A percentile compares a stretch with the other conserved stretches of the same genome.
Evolutionary conservation across 2,113 vertebrate genomes (phyloP).

Genomic region (Micromys minutus): DNA sequence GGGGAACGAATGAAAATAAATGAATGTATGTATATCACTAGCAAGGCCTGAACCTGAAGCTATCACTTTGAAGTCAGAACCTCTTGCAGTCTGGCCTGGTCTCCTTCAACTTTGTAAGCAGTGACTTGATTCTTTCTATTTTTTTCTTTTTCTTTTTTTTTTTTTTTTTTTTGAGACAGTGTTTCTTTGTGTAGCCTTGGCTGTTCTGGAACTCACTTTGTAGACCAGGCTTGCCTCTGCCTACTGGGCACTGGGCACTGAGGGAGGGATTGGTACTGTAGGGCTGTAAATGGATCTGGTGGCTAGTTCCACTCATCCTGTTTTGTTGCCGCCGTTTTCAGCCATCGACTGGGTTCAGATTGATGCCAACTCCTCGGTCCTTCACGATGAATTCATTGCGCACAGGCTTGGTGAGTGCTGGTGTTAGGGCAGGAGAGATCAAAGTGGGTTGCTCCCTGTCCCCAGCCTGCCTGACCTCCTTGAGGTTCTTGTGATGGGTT

Average conservation of each 20-base stretch:
- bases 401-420: conserved; percentile 94
- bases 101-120: neutral
- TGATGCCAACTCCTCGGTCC: conserved; percentile 97
- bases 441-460: neutral
- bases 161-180: neutral
- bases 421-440: neutral
- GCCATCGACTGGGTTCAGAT: conserved; percentile 99
- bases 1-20: too few relatives aligned
- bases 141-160: neutral
- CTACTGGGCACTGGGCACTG: too few relatives aligned
- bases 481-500: neutral
- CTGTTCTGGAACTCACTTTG: neutral
- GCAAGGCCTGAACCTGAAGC: neutral
- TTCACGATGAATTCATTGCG: conserved; percentile 98
- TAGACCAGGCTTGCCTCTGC: neutral
- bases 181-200: neutral
- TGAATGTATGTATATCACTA: neutral
- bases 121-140: neutral
- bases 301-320: neutral
- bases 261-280: neutral
- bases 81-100: neutral
- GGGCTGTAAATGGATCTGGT: neutral
- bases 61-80: neutral
- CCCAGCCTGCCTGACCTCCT: neutral
- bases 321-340: conserved; percentile 70